Evolutionary conservation across 2,888 invertebrate species (phyloP), one percentile per base, ranked within the genome.

Genomic region (Drosophila bunnanda): DNA sequence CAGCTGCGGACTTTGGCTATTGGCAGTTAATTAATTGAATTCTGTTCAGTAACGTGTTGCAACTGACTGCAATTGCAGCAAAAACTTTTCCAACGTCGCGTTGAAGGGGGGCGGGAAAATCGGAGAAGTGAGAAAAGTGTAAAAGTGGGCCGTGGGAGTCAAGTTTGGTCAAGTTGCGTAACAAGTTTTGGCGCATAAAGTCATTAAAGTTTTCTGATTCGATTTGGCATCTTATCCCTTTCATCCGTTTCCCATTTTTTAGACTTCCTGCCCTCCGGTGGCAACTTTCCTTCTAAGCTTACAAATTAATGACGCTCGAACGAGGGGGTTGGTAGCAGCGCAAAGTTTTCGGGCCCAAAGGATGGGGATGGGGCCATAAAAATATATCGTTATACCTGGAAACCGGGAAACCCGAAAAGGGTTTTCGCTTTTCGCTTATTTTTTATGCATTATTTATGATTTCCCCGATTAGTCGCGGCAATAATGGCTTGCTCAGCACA

Each of bases 11-110:
- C 48, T n/a, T 25, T 50, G 25, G 28, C 62, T 81, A 87, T 85
- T 88, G 83, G 71, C 82, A 76, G 86, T 75, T 83, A 83, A 83
- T 83, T 83, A 83, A 83, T 83, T 83, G 83, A 83, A 88, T 83
- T 57, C 65, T 20, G 64, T 57, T 59, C 60, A 73, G 66, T 59
- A 55, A 66, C 41, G 68, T 67, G 69, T 58, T 69, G 39, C 53
- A 58, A 39, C 34, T 20, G 52, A 43, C 55, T 54, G 56, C 48
- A 62, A 57, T 59, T 76, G 55, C 66, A 53, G 34, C 41, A 36
- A 32, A 64, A 73, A 74, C 30, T 75, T 75, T 57, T 50, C 12
- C 48, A 38, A 8, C 41, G 6, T 12, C 17, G 22, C 30, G n/a
- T 25, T 25, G 25, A 32, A 15, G 2, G 15, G 36, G 4, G 12